Conservation (phyloP, 2,797 vertebrate species). For the Sebastes oblongus region DNA sequence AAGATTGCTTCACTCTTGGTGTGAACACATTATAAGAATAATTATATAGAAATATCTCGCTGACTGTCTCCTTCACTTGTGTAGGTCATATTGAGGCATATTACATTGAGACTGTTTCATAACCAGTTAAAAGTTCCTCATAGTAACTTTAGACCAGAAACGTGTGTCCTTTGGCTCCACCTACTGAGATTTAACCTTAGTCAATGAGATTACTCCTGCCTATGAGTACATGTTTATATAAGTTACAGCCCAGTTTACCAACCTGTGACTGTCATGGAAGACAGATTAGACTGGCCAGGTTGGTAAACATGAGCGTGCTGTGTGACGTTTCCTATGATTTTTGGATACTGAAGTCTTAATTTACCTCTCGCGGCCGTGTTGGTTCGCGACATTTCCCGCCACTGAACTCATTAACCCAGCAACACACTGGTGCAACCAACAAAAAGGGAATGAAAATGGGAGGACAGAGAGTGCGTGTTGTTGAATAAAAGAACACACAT, state of each 20-base stretch:
- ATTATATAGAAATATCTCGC: background rate
- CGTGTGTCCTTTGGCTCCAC: background rate
- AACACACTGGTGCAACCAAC: background rate
- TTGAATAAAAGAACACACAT: constrained; percentile 8
- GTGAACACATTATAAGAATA: fast-evolving
- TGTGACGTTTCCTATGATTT: background rate
- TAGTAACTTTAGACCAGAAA: background rate
- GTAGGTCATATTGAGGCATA: background rate
- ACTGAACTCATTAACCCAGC: constrained; percentile 18
- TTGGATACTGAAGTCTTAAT: background rate
- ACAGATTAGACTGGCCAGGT: background rate
- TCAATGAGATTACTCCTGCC: background rate
- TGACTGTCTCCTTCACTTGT: background rate
- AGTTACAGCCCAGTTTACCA: background rate
- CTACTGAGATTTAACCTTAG: background rate
- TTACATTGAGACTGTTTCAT: background rate
- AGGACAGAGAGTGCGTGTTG: constrained; percentile 11
- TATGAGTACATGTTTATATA: background rate
- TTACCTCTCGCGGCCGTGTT: background rate
- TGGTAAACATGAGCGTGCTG: background rate
- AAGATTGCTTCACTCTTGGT: no score
- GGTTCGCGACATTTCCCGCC: background rate
- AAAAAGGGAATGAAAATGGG: background rate
- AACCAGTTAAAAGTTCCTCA: background rate
- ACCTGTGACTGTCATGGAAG: background rate